phyloP scores from a whole-genome alignment of 2,888 invertebrate species.

The Cantharis flavilabris region DNA sequence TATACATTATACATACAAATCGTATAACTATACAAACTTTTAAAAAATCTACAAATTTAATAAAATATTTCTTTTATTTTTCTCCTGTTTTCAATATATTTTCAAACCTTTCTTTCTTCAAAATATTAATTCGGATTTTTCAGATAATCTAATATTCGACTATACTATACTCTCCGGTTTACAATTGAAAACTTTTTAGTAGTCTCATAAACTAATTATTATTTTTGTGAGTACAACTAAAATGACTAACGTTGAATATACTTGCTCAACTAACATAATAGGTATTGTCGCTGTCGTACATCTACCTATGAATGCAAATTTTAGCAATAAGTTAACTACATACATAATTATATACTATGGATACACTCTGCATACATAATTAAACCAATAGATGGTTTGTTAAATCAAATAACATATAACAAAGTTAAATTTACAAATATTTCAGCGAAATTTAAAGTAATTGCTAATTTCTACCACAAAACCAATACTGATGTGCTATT shows the following conservation, averaged over 20 bases:
- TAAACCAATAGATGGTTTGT: background rate
- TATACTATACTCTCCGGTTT: no score
- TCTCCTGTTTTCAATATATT: no score
- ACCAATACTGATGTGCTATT: background rate
- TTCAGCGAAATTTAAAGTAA: background rate
- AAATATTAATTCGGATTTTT: no score
- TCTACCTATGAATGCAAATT: slow-evolving; percentile 10
- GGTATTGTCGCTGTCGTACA: background rate
- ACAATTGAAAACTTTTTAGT: no score
- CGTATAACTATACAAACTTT: no score
- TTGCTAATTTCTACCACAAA: background rate
- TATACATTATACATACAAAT: no score
- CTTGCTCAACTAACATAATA: background rate
- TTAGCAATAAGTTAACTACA: slow-evolving; percentile 10
- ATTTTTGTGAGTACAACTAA: no score
- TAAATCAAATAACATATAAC: background rate
- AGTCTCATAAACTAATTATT: no score
- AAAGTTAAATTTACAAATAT: background rate
- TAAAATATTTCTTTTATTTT: no score
- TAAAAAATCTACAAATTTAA: no score
- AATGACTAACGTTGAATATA: background rate
- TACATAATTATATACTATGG: background rate
- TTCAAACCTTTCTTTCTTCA: no score
- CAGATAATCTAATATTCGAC: no score
- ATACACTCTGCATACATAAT: slow-evolving; percentile 6